A percentile compares a stretch with the other conserved stretches of the same genome.
Evolutionary conservation across 2,113 vertebrate genomes (phyloP).

Genomic region (Dipodomys spectabilis): DNA sequence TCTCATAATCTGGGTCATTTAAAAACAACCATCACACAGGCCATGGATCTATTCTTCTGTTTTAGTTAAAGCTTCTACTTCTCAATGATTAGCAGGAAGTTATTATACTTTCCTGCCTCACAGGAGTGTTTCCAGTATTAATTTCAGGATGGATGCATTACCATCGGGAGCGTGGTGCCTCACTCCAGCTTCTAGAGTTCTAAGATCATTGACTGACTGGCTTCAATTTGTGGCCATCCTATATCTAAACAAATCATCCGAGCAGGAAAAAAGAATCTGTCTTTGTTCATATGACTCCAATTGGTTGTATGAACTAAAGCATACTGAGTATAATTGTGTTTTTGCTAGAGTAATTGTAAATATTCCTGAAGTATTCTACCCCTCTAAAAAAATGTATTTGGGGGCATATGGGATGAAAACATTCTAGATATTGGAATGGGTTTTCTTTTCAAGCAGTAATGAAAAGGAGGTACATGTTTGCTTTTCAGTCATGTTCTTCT

Average conservation of each 20-base stretch:
- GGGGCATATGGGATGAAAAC: not conserved
- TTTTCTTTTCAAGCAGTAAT: slow-evolving; percentile 60
- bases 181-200: not conserved
- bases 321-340: slow-evolving; percentile 59
- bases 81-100: slow-evolving; percentile 14
- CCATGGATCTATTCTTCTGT: not conserved
- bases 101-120: not conserved
- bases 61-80: slow-evolving; percentile 36
- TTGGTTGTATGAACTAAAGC: slow-evolving; percentile 50
- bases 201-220: not conserved
- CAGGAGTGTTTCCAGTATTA: slow-evolving; percentile 32
- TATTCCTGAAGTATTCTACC: slow-evolving; percentile 6
- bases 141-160: slow-evolving; percentile 24
- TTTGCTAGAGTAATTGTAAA: slow-evolving; percentile 40
- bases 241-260: slow-evolving; percentile 31
- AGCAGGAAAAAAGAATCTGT: slow-evolving; percentile 42
- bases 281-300: slow-evolving; percentile 42
- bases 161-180: not conserved
- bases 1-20: slow-evolving; percentile 26
- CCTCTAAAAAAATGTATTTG: slow-evolving; percentile 47
- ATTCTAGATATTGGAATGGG: not conserved
- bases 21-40: slow-evolving; percentile 30
- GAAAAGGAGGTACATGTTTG: slow-evolving; percentile 14
- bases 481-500: slow-evolving; percentile 45
- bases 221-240: slow-evolving; percentile 26